Percentiles rank a stretch among this genome's conserved stretches.
Evolutionary conservation across 1,140 invertebrate species (phyloP).

Genomic region (Thaumatotibia leucotreta): DNA sequence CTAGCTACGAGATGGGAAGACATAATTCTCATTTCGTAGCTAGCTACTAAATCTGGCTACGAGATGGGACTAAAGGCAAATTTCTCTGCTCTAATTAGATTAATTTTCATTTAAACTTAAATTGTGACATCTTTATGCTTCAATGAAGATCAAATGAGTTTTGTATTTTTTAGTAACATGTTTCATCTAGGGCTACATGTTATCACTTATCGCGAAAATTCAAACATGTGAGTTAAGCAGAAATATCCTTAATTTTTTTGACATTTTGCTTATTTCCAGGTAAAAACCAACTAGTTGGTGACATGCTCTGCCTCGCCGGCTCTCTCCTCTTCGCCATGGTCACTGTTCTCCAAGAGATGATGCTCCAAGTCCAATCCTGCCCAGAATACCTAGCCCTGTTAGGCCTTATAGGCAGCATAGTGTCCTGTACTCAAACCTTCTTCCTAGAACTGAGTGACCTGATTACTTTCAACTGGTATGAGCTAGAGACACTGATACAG

Average conservation of each 20-base stretch:
- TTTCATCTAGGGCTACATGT: no score
- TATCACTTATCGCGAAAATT: no score
- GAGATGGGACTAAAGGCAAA: no score
- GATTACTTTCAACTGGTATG: conserved; percentile 79
- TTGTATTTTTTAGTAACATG: no score
- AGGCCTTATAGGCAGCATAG: conserved; percentile 88
- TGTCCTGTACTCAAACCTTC: conserved; percentile 86
- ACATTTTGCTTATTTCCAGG: conserved; percentile 79
- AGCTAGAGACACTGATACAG: conserved; percentile 67
- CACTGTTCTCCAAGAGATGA: conserved; percentile 90
- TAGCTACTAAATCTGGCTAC: no score
- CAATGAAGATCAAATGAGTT: no score
- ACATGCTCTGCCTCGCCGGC: conserved; percentile 89
- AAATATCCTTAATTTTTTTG: conserved; percentile 16
- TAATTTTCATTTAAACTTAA: no score
- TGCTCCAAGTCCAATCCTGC: conserved; percentile 87
- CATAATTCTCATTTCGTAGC: no score
- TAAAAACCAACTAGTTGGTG: conserved; percentile 87
- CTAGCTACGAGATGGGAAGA: no score
- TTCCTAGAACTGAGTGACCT: conserved; percentile 68
- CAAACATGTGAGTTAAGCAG: no score
- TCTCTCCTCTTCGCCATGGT: conserved; percentile 89
- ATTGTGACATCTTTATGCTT: no score
- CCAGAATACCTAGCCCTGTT: conserved; percentile 92
- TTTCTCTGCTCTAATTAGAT: no score